phyloP scores from a whole-genome alignment of 2,888 invertebrate species.

The Aphidoletes aphidimyza region DNA sequence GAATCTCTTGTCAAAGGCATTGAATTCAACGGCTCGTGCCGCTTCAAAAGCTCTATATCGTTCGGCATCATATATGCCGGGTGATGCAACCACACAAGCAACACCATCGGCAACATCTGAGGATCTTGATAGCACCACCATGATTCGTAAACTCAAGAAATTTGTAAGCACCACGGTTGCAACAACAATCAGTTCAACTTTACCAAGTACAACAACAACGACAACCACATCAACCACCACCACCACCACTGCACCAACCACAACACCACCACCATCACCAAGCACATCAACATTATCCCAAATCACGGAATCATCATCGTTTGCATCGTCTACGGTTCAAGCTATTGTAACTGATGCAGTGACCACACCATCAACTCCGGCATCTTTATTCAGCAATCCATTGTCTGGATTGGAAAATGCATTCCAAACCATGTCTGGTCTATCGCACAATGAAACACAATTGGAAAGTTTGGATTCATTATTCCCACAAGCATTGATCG shows the following conservation, averaged over 20 bases:
- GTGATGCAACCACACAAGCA: slow-evolving; percentile 61
- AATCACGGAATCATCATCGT: slow-evolving; percentile 44
- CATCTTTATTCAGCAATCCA: slow-evolving; percentile 63
- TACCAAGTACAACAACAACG: slow-evolving; percentile 60
- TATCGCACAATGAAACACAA: slow-evolving; percentile 63
- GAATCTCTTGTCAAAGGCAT: slow-evolving; percentile 64
- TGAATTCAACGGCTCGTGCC: slow-evolving; percentile 64
- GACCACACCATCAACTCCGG: slow-evolving; percentile 60
- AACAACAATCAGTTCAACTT: slow-evolving; percentile 57
- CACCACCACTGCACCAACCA: slow-evolving; percentile 58
- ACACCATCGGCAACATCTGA: slow-evolving; percentile 62
- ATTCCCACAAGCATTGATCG: slow-evolving; percentile 71
- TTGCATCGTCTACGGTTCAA: slow-evolving; percentile 61
- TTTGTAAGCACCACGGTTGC: slow-evolving; percentile 58
- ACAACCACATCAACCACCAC: slow-evolving; percentile 60
- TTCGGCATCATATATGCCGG: slow-evolving; percentile 64
- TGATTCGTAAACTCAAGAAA: slow-evolving; percentile 66
- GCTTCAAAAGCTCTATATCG: slow-evolving; percentile 64
- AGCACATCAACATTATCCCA: slow-evolving; percentile 26
- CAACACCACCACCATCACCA: slow-evolving; percentile 57
- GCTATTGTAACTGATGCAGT: slow-evolving; percentile 60
- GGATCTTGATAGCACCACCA: slow-evolving; percentile 47
- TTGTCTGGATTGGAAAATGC: slow-evolving; percentile 65
- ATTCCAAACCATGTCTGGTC: slow-evolving; percentile 65
- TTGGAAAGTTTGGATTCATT: slow-evolving; percentile 72